These are phyloP conservation scores for Theristicus caerulescens DNA, from an alignment of 2,113 vertebrate species.

Conservation along the genomic window DNA sequence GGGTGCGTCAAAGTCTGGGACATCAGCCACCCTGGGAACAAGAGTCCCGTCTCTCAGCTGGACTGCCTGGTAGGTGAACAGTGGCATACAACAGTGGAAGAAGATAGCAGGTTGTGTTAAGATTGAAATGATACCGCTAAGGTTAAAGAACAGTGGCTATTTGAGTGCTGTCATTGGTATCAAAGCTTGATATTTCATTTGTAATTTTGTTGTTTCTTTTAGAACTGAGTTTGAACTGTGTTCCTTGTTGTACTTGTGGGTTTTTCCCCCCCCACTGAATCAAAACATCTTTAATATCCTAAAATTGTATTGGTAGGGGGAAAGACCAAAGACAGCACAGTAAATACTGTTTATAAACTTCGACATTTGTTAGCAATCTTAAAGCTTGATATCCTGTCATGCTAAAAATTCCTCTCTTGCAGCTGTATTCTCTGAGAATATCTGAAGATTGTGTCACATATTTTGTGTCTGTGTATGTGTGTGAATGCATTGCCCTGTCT, in stretches of 20 bases:
- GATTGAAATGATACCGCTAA: background rate
- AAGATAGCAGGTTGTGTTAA: background rate
- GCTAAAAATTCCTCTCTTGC: slow-evolving; percentile 1
- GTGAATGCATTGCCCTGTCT: background rate
- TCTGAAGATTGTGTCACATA: background rate
- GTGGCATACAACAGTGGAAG: background rate
- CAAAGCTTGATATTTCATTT: background rate
- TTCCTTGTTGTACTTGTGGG: background rate
- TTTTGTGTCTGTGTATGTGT: background rate
- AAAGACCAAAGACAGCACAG: background rate
- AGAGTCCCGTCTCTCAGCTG: slow-evolving; percentile 85
- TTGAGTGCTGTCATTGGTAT: background rate
- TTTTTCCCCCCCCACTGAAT: background rate
- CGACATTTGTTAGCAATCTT: background rate
- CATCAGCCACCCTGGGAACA: slow-evolving; percentile 85
- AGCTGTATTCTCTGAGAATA: background rate
- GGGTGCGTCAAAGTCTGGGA: slow-evolving; percentile 87
- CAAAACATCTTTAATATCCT: background rate
- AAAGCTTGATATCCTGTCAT: background rate
- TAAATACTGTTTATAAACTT: background rate
- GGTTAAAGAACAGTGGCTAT: background rate
- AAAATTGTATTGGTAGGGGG: background rate
- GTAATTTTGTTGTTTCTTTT: background rate
- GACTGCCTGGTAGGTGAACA: slow-evolving; percentile 80
- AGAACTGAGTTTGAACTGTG: background rate